Conservation (phyloP, 2,113 vertebrate species). For the Trochalopteron elliotii region DNA sequence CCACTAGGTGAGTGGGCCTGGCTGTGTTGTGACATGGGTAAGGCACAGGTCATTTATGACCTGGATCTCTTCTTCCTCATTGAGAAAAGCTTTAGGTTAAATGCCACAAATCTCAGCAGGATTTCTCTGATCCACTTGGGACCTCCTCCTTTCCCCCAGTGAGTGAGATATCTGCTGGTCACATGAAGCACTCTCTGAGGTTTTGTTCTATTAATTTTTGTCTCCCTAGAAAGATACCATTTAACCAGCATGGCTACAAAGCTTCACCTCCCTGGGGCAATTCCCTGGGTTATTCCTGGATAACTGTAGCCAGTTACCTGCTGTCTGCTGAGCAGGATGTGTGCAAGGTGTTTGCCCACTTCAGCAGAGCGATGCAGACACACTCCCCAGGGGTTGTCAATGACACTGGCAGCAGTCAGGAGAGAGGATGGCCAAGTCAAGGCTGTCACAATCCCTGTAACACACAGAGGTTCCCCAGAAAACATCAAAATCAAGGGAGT, state of each 20-base stretch:
- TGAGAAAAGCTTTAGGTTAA: background rate
- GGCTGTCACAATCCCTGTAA: constrained; percentile 88
- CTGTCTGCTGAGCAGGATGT: constrained; percentile 86
- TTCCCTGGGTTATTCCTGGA: background rate
- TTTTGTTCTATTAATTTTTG: background rate
- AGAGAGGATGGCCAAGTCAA: constrained; percentile 91
- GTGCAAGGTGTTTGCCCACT: constrained; percentile 94
- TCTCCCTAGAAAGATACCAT: background rate
- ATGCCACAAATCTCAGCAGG: background rate
- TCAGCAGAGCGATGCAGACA: constrained; percentile 92
- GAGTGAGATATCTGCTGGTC: background rate
- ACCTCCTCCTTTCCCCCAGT: background rate
- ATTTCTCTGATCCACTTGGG: background rate
- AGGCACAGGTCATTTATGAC: background rate
- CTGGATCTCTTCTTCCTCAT: background rate
- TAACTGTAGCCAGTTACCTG: constrained; percentile 77
- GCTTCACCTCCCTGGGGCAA: background rate
- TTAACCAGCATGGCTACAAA: background rate
- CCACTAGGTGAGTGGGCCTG: background rate
- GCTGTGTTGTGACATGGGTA: background rate
- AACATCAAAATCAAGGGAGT: background rate
- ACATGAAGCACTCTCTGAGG: background rate
- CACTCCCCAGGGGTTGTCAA: constrained; percentile 97
- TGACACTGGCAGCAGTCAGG: constrained; percentile 86
- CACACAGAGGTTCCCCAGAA: background rate